Evolutionary conservation across 2,113 vertebrate species (phyloP).

Genomic region (Hiodon alosoides): DNA sequence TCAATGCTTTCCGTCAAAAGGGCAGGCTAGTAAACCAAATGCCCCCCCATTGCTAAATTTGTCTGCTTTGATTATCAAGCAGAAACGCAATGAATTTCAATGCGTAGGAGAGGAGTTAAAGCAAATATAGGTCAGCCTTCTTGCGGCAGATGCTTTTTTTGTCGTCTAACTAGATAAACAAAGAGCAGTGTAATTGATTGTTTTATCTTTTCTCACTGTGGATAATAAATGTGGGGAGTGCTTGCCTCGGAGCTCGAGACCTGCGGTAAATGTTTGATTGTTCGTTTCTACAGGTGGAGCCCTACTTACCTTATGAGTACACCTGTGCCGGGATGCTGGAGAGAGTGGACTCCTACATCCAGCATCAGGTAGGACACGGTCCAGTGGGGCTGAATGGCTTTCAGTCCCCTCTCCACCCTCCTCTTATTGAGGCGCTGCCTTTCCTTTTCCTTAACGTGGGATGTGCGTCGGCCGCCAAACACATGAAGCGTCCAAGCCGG

Average conservation of each 20-base stretch:
- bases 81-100: conserved; percentile 33
- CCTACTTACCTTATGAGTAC: conserved; percentile 91
- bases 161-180: no score
- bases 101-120: background rate
- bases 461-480: no score
- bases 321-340: conserved; percentile 95
- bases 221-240: background rate
- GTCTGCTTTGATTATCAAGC: conserved; percentile 51
- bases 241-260: background rate
- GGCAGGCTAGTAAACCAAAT: conserved; percentile 35
- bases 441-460: no score
- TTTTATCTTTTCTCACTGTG: background rate
- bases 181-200: no score
- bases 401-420: no score
- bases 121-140: no score
- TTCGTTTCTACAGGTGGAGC: conserved; percentile 74
- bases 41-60: conserved; percentile 52
- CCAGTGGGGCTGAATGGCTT: background rate
- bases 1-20: conserved; percentile 53
- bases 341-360: conserved; percentile 87
- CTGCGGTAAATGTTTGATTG: conserved; percentile 29
- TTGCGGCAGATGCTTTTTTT: background rate
- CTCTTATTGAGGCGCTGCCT: no score
- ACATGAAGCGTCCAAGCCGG: no score
- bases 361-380: conserved; percentile 79